phyloP scores from a whole-genome alignment of 2,113 vertebrate species.

The Cyprinodon variegatus region DNA sequence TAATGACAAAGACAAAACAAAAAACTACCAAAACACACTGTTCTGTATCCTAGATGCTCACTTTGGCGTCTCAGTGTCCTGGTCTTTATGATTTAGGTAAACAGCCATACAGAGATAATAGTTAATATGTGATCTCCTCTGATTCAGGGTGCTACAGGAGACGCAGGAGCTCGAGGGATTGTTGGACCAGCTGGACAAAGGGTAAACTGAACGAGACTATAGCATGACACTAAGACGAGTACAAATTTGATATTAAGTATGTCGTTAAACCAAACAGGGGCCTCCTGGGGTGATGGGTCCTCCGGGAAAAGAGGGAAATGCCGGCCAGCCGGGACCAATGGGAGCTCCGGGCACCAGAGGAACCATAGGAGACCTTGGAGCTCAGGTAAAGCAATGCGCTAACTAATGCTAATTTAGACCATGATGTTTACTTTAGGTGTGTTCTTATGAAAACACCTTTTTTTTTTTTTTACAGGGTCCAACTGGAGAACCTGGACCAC shows the following conservation, averaged over 20 bases:
- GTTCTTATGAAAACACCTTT: neutral
- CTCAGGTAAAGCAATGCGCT: constrained; percentile 80
- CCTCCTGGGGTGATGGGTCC: constrained; percentile 92
- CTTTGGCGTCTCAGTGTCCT: too few relatives aligned
- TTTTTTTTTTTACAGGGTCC: constrained; percentile 79
- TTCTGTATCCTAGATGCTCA: too few relatives aligned
- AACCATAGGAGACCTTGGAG: constrained; percentile 87
- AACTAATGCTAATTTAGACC: neutral
- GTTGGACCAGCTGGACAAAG: constrained; percentile 91
- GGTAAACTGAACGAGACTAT: constrained; percentile 69
- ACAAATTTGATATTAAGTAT: neutral
- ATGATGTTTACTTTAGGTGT: neutral
- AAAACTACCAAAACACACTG: too few relatives aligned
- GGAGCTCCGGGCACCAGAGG: constrained; percentile 93
- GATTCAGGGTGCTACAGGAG: constrained; percentile 89
- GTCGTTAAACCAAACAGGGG: constrained; percentile 77
- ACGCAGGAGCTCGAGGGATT: constrained; percentile 87
- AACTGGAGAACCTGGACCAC: constrained; percentile 88
- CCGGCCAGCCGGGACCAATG: constrained; percentile 86
- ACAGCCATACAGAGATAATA: neutral
- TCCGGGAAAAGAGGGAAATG: constrained; percentile 90
- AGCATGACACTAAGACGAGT: neutral
- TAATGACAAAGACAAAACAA: too few relatives aligned
- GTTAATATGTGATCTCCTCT: neutral
- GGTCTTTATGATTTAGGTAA: neutral